Evolutionary conservation across 2,888 invertebrate species (phyloP), one percentile per base, ranked within the genome.

Genomic region (Mimumesa dahlbomi): DNA sequence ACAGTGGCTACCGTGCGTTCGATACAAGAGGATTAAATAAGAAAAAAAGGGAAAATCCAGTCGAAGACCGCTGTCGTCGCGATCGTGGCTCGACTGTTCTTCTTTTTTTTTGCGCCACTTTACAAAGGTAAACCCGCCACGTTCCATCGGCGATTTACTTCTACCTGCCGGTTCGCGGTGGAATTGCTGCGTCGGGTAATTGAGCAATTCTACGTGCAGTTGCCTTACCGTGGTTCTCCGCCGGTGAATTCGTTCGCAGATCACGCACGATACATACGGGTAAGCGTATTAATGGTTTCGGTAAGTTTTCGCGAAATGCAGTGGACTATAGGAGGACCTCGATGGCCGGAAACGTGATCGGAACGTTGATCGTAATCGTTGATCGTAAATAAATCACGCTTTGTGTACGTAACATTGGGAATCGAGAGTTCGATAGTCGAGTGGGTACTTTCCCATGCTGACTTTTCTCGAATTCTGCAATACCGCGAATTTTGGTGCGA

Each of bases 151-250:
- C 61, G 65, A 72, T 66, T 65, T 69, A 73, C 73, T 63, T 53
- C 38, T 53, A 73, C 72, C 16, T 50, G 52, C 62, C 59, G 48
- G 45, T n/a, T 42, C 45, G 14, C 18, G 54, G 67, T 5, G 68
- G 67, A 68, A 77, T 73, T 61, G 56, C 68, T 16, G 79, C 52
- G 46, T 25, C 68, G 54, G 73, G 62, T 82, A 83, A 84, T 84
- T 84, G 82, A 83, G 82, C 83, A 79, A 83, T 84, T 82, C 73
- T 66, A 74, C 71, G 72, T 67, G 73, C 49, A 64, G 61, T 63
- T 52, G 45, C 54, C 67, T 65, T 57, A n/a, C 63, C 59, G 62
- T 53, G 40, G 31, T 64, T 25, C 25, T 73, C 53, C 65, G 25
- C 9, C 11, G 58, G 59, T 46, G 54, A 52, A 43, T 64, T 50